Evolutionary conservation across 2,888 invertebrate species (phyloP).

Genomic region (Mermis nigrescens): DNA sequence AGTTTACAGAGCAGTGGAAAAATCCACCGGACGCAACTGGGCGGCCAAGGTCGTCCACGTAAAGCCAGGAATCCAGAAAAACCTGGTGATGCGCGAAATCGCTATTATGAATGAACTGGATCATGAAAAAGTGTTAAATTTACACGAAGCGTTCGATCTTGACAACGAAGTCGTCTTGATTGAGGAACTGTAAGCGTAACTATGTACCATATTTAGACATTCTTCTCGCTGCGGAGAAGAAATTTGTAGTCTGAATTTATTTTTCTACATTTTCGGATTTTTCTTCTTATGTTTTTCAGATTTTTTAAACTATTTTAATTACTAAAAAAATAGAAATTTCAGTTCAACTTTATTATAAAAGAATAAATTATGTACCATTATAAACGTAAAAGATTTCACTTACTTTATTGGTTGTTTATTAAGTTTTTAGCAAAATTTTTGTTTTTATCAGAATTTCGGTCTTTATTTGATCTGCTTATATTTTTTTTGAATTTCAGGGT

Average conservation of each 20-base stretch:
- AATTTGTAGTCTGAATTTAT: too few species aligned
- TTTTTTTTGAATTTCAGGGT: slow-evolving; percentile 24
- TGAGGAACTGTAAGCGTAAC: slow-evolving; percentile 37
- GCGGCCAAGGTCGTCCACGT: slow-evolving; percentile 37
- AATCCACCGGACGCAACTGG: slow-evolving; percentile 36
- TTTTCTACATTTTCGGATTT: too few species aligned
- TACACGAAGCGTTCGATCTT: slow-evolving; percentile 36
- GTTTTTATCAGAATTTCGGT: too few species aligned
- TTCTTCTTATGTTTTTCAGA: not conserved
- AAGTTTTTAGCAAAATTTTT: too few species aligned
- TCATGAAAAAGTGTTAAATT: slow-evolving; percentile 34
- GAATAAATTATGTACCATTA: too few species aligned
- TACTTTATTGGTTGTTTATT: too few species aligned
- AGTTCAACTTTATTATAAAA: too few species aligned
- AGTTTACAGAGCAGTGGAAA: slow-evolving; percentile 36
- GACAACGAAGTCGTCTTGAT: slow-evolving; percentile 37
- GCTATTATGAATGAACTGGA: slow-evolving; percentile 36
- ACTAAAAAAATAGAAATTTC: too few species aligned
- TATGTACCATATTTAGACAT: too few species aligned
- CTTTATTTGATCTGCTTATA: not conserved
- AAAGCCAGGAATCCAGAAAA: slow-evolving; percentile 33
- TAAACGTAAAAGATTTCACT: too few species aligned
- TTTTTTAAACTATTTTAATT: not conserved
- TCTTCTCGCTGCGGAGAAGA: too few species aligned
- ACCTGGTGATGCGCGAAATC: slow-evolving; percentile 35